Base-by-base conservation (phyloP, 2,797 vertebrate species). In the Karalla daura region DNA sequence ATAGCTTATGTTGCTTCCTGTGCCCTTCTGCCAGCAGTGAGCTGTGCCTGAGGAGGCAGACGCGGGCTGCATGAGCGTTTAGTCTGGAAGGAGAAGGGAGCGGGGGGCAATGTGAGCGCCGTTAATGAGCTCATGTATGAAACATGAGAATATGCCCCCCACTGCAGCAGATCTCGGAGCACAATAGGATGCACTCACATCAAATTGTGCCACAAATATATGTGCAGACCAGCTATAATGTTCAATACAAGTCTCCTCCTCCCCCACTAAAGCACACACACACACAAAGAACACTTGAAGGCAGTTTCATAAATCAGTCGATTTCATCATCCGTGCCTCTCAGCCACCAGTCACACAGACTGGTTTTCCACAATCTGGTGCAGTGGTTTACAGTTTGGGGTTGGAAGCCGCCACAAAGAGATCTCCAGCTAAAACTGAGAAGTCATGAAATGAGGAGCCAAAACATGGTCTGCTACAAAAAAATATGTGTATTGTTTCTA, bases 81-180 rank as follows among this genome's bases (percentile, higher is more conserved):
- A 68, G 75, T 82, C 74, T 55, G 80, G 78, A 60, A 68, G 78
- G 63, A 81, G 81, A 78, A 63, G 69, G 78, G 78, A 79, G 80
- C 69, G 65, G 69, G 78, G 78, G 80, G 80, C 69, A 79, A 80
- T 79, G 67, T 72, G 80, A 90, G 82, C 32, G 23, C 55, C 28
- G 81, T 77, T 92, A 92, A 92, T 91, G 87, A 91, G 87, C 81
- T 91, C 83, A 90, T 91, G 89, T 87, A 87, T 91, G 78, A 89
- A 92, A 90, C 88, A 92, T 89, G 88, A 89, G 86, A 83, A 76
- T 74, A 63, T 67, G 67, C 49, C 76, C 68, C 84, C 74, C 36
- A 25, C 81, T 76, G 80, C 54, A 59, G 66, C 70, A 50, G 44
- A 66, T 72, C 81, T 85, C 82, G 81, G 53, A 84, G 73, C 76